A percentile compares a stretch with the other conserved stretches of the same genome.
Evolutionary conservation across 2,113 vertebrate species (phyloP).

Genomic region (Cochlearius cochlearius): DNA sequence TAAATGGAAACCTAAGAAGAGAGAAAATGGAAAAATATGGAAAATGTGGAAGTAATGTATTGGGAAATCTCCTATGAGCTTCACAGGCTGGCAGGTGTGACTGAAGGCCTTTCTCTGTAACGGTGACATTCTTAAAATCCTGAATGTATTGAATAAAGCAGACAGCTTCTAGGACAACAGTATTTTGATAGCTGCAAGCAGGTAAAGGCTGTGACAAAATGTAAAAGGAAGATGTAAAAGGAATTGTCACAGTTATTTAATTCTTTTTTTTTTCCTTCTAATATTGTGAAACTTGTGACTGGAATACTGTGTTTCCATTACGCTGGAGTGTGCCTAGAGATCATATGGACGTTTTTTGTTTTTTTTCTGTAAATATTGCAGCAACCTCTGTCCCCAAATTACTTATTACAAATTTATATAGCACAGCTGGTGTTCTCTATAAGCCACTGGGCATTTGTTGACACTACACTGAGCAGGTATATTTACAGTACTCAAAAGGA

Average conservation of each 20-base stretch:
- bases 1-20: neutral
- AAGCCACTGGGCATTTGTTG: constrained; percentile 5
- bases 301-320: neutral
- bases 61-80: neutral
- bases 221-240: neutral
- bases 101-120: neutral
- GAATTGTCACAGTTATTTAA: neutral
- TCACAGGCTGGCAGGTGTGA: neutral
- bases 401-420: constrained; percentile 13
- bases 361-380: neutral
- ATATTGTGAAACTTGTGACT: neutral
- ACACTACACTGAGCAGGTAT: constrained; percentile 15
- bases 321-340: neutral
- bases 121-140: neutral
- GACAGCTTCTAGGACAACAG: neutral
- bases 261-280: neutral
- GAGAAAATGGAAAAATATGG: too few relatives aligned
- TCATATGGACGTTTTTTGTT: neutral
- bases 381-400: neutral
- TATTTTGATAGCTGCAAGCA: neutral
- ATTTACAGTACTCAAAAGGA: constrained; percentile 19
- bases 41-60: neutral
- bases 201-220: neutral
- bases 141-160: neutral
- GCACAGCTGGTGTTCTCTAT: neutral